These are phyloP conservation scores for Hemicrepidius hirtus DNA, from an alignment of 2,888 invertebrate species.

Conservation along the genomic window DNA sequence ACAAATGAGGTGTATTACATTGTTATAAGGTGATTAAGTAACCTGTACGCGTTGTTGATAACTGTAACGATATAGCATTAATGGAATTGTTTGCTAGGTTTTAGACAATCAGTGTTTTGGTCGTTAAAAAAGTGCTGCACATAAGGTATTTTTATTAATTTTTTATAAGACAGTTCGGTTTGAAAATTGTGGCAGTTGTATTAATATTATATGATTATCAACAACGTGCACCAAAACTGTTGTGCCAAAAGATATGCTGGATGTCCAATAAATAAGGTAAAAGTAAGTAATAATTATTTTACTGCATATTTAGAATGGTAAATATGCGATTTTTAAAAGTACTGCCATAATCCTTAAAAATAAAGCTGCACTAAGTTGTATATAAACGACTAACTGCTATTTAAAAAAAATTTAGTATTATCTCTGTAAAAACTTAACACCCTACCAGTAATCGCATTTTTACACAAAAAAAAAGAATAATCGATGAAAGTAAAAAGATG, in stretches of 20 bases:
- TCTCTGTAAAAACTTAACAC: conserved; percentile 28
- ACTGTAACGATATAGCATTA: conserved; percentile 25
- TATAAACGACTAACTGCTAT: conserved; percentile 16
- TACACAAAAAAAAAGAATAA: conserved; percentile 49
- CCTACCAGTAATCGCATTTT: conserved; percentile 55
- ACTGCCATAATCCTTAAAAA: conserved; percentile 54
- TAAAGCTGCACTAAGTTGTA: conserved; percentile 22
- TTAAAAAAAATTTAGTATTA: conserved; percentile 14
- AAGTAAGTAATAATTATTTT: conserved; percentile 51
- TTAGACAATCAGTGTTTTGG: conserved; percentile 55
- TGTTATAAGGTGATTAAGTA: conserved; percentile 37
- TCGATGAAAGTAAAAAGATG: conserved; percentile 30
- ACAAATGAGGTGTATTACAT: conserved; percentile 51
- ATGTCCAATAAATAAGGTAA: conserved; percentile 51
- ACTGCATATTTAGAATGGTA: conserved; percentile 54
- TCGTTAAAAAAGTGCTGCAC: conserved; percentile 31
- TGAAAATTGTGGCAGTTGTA: conserved; percentile 1
- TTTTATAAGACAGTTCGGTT: conserved; percentile 23
- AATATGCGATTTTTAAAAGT: conserved; percentile 59
- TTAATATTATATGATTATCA: conserved; percentile 42
- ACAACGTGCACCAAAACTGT: conserved; percentile 43
- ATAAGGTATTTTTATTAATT: conserved; percentile 43
- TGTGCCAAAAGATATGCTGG: conserved; percentile 52
- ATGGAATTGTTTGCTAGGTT: conserved; percentile 13
- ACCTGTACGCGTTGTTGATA: conserved; percentile 35